Percentiles rank a stretch among this genome's conserved stretches.
These are phyloP conservation scores for Scleropages formosus DNA, from an alignment of 2,797 vertebrate species.

Conservation along the genomic window DNA sequence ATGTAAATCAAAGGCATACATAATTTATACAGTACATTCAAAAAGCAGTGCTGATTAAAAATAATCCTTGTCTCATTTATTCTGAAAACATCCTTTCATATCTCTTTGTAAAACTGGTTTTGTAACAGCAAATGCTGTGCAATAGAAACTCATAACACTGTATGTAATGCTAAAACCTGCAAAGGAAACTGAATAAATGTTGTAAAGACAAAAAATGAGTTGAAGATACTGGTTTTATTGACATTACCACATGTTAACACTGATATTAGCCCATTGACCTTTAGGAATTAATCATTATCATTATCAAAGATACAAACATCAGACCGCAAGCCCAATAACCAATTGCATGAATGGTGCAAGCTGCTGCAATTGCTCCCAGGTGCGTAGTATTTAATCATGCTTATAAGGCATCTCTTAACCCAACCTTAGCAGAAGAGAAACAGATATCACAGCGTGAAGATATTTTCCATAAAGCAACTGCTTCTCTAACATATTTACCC, in stretches of 20 bases:
- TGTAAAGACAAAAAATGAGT: not conserved
- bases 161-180: slow-evolving; percentile 15
- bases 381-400: slow-evolving; percentile 8
- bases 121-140: slow-evolving; percentile 5
- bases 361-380: not conserved
- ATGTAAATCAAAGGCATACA: not conserved
- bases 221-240: not conserved
- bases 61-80: not conserved
- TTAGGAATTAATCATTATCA: slow-evolving; percentile 6
- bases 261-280: slow-evolving; percentile 6
- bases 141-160: slow-evolving; percentile 17
- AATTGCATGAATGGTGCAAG: not conserved
- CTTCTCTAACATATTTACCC: not conserved
- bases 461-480: not conserved
- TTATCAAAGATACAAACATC: not conserved
- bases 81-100: not conserved
- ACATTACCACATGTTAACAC: not conserved
- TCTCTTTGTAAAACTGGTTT: not conserved
- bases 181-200: not conserved
- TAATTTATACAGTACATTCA: slow-evolving; percentile 23
- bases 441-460: not conserved
- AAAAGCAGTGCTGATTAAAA: not conserved
- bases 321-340: not conserved
- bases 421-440: not conserved
- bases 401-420: not conserved